Evolutionary conservation across 2,888 invertebrate species (phyloP).

Genomic region (Hemicrepidius hirtus): DNA sequence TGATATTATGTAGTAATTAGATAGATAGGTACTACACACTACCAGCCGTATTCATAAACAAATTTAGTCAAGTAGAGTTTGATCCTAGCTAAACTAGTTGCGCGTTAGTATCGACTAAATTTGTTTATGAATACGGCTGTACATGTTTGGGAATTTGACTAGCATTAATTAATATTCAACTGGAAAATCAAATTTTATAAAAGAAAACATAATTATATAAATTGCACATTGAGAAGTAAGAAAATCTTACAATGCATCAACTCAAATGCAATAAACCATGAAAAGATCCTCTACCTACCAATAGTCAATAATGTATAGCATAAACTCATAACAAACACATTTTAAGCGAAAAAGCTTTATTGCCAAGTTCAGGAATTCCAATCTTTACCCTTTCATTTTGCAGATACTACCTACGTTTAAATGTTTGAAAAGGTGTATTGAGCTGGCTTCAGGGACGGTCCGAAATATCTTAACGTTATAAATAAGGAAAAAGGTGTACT

Average conservation of each 20-base stretch:
- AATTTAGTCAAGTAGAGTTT: no score
- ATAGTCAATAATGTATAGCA: no score
- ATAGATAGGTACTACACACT: no score
- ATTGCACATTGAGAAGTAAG: background rate
- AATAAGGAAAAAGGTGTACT: slow-evolving; percentile 14
- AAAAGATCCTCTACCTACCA: background rate
- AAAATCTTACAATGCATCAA: background rate
- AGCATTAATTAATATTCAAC: no score
- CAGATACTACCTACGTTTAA: background rate
- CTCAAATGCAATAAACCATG: background rate
- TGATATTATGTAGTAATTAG: no score
- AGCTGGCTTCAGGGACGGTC: background rate
- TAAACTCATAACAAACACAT: background rate
- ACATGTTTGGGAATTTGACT: no score
- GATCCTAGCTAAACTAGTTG: no score
- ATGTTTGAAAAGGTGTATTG: slow-evolving; percentile 12
- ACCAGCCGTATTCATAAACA: no score
- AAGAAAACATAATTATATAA: no score
- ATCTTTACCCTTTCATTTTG: background rate
- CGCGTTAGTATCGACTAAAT: no score
- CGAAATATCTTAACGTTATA: slow-evolving; percentile 1
- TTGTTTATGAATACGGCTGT: no score
- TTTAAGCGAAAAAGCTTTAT: background rate
- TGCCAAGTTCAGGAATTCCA: slow-evolving; percentile 2
- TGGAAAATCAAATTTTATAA: no score